Evolutionary conservation across 2,888 invertebrate genomes (phyloP), one percentile per base, ranked within the genome.

Genomic region (Caenorhabditis macrosperma): DNA sequence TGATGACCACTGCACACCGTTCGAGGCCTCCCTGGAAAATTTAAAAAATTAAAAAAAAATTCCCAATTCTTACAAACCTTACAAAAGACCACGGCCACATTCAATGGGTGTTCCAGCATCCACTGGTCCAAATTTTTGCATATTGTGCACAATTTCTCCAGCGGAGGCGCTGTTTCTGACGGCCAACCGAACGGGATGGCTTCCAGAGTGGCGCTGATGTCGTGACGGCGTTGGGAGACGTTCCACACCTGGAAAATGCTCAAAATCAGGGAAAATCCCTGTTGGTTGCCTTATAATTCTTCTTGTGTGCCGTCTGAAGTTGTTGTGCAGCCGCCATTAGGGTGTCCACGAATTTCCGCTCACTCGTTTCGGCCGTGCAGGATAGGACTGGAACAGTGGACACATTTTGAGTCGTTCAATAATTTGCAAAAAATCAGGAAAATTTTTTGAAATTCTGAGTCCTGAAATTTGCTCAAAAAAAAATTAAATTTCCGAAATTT

Each of bases 61-160:
- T 0, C 28, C 1, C 2, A 17, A 17, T 17, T 44, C 2, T 4
- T 17, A 33, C 59, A 1, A 12, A 78, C 81, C 67, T 87, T 89
- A 87, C 95, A 95, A 90, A 96, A 94, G 64, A 96, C 92, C 76
- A 96, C 95, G 44, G 95, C 95, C 83, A 96, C 95, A 90, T 95
- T 94, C 91, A 94, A 94, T 22, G 94, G 93, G 89, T 95, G 94
- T 60, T 94, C 94, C 59, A 94, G 94, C 63, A 96, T 93, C 95
- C 96, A 96, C 89, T 95, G 94, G 92, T 96, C 96, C 88, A 96
- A 94, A 90, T 95, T 94, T 91, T 96, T 96, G 93, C 96, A 96
- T 74, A 96, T 94, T 82, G 95, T 95, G 91, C 96, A 96, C 28
- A 96, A 93, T 84, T 94, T 93, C 91, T 96, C 96, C 75, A 96